phyloP scores from a whole-genome alignment of 2,888 invertebrate species.

The Marronus borbonicus region DNA sequence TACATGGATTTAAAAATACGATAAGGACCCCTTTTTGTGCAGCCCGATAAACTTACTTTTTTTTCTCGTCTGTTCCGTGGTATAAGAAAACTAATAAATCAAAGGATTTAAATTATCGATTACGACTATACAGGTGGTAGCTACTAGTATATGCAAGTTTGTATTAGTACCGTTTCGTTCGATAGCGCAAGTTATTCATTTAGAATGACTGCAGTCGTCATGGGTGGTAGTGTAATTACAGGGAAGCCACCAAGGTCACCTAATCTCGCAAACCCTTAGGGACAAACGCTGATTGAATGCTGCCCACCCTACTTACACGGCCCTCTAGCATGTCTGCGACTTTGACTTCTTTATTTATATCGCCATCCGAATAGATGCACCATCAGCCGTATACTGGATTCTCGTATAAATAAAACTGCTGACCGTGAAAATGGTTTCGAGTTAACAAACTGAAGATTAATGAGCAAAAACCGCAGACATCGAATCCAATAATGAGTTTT shows the following conservation, averaged over 20 bases:
- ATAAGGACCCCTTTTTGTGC: conserved; percentile 27
- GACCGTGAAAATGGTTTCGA: no score
- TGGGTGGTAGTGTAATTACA: conserved; percentile 62
- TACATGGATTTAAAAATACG: conserved; percentile 31
- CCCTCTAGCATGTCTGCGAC: conserved; percentile 22
- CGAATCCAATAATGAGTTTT: no score
- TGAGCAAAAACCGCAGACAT: no score
- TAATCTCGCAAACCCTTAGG: conserved; percentile 66
- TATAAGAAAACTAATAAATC: conserved; percentile 20
- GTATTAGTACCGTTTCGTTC: not conserved
- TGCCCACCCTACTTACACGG: conserved; percentile 54
- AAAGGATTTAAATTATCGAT: conserved; percentile 37
- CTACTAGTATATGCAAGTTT: not conserved
- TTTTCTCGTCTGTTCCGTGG: not conserved
- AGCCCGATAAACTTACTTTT: conserved; percentile 30
- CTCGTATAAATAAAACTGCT: not conserved
- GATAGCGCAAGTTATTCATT: conserved; percentile 47
- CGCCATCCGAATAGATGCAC: not conserved
- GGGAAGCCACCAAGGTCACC: conserved; percentile 67
- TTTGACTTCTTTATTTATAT: conserved; percentile 45
- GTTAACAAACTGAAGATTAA: no score
- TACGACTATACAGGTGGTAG: conserved; percentile 2
- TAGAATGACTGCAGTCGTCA: conserved; percentile 48
- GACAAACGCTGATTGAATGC: conserved; percentile 67
- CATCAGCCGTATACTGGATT: not conserved